phyloP scores from a whole-genome alignment of 2,888 invertebrate species.

The Gryllus longicercus region DNA sequence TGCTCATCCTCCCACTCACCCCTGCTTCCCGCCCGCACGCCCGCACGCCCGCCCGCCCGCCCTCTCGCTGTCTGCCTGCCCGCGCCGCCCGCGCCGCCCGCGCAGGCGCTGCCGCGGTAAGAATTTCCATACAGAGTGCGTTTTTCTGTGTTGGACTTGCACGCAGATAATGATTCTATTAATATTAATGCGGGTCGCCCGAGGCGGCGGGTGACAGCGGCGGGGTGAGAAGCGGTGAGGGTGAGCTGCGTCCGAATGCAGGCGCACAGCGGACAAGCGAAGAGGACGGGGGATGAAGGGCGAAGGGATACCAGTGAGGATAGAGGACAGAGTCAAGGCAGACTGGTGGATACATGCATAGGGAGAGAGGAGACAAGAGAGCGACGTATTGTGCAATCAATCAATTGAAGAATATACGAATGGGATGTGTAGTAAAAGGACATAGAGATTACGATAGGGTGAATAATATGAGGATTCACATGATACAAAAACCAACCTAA shows the following conservation, averaged over 20 bases:
- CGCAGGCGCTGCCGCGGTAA: not conserved
- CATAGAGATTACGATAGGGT: too few species aligned
- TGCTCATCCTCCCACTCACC: too few species aligned
- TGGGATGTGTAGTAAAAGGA: too few species aligned
- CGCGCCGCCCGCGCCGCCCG: not conserved
- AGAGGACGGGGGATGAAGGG: too few species aligned
- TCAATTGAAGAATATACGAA: too few species aligned
- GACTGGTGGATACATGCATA: too few species aligned
- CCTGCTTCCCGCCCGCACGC: not conserved
- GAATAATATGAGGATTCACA: too few species aligned
- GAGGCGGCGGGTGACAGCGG: not conserved
- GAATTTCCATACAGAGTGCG: conserved; percentile 17
- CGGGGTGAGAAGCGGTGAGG: not conserved
- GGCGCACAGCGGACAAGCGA: not conserved
- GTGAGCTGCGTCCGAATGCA: not conserved
- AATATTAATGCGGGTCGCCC: not conserved
- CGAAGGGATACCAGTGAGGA: too few species aligned
- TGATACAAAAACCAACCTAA: too few species aligned
- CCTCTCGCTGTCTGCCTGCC: not conserved
- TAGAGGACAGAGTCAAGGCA: too few species aligned
- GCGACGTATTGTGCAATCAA: too few species aligned
- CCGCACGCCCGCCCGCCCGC: not conserved
- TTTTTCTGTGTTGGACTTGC: conserved; percentile 10
- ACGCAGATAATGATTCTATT: conserved; percentile 10
- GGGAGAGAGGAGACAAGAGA: too few species aligned